phyloP scores from a whole-genome alignment of 2,888 invertebrate species.

The Cheilosia pagana region DNA sequence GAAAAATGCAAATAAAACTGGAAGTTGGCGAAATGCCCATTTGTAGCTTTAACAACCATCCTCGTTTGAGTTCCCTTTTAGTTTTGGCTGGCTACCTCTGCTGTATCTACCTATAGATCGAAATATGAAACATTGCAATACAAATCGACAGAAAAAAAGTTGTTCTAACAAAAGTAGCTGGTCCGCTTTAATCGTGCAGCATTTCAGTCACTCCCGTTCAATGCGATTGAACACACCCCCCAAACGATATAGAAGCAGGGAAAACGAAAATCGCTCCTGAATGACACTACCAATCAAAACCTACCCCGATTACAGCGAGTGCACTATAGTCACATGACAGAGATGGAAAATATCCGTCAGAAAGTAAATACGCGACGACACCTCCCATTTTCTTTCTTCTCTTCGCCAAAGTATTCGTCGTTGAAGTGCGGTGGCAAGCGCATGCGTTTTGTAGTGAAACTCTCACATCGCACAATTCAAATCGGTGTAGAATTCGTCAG shows the following conservation, averaged over 20 bases:
- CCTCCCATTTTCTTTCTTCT: conserved; percentile 64
- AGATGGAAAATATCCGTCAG: conserved; percentile 6
- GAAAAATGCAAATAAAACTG: conserved; percentile 75
- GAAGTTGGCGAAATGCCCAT: conserved; percentile 73
- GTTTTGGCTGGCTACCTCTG: conserved; percentile 7
- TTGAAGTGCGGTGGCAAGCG: conserved; percentile 55
- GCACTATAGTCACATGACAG: conserved; percentile 24
- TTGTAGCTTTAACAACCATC: conserved; percentile 69
- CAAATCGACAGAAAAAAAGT: conserved; percentile 32
- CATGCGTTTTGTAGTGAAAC: conserved; percentile 60
- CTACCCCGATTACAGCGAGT: conserved; percentile 8
- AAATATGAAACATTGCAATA: conserved; percentile 72
- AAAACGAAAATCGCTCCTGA: conserved; percentile 26
- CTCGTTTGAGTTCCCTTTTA: conserved; percentile 45
- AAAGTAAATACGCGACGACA: conserved; percentile 44
- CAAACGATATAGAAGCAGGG: conserved; percentile 9
- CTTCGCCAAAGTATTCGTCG: conserved; percentile 57
- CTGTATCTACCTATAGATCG: conserved; percentile 22
- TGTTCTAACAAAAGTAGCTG: not conserved
- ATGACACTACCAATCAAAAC: conserved; percentile 53
- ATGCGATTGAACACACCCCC: conserved; percentile 39
- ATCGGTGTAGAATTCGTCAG: conserved; percentile 44
- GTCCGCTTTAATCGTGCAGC: not conserved
- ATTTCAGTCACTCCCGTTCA: conserved; percentile 7
- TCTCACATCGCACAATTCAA: conserved; percentile 34